Conservation (phyloP, 1,140 invertebrate species). For the Atta colombica region DNA sequence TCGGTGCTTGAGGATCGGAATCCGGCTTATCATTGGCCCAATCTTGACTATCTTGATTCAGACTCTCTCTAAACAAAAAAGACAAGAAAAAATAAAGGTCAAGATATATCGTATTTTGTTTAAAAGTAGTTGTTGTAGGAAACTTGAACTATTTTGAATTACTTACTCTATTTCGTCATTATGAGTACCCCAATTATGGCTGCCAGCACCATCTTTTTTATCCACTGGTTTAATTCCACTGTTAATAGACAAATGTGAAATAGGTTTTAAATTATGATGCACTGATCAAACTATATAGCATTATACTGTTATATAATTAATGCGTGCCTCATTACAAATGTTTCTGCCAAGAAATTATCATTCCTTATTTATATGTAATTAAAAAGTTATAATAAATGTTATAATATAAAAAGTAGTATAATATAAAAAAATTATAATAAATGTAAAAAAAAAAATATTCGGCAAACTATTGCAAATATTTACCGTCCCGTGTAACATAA, state of each 20-base stretch:
- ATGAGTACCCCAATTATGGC: constrained; percentile 98
- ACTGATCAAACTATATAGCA: constrained; percentile 6
- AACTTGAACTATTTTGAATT: not conserved
- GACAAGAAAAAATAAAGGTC: not conserved
- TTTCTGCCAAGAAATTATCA: not conserved
- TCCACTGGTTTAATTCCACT: constrained; percentile 97
- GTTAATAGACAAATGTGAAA: constrained; percentile 77
- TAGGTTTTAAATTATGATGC: constrained; percentile 9
- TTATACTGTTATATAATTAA: constrained; percentile 10
- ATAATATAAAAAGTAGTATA: too few relatives aligned
- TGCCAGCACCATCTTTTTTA: constrained; percentile 97
- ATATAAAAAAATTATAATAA: too few relatives aligned
- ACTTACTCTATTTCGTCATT: constrained; percentile 95
- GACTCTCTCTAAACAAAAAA: constrained; percentile 78
- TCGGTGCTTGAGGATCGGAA: constrained; percentile 75
- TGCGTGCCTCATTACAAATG: constrained; percentile 28
- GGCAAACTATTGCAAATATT: not conserved
- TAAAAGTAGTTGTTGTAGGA: not conserved
- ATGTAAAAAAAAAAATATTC: not conserved
- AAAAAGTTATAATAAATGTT: too few relatives aligned
- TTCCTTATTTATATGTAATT: not conserved
- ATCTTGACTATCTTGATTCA: constrained; percentile 85
- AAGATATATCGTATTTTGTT: not conserved
- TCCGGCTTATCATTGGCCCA: constrained; percentile 86
- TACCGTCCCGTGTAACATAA: not conserved